Percentiles rank a stretch among this genome's conserved stretches.
Evolutionary conservation across 2,888 invertebrate species (phyloP).

Genomic region (Orchesella flavescens): DNA sequence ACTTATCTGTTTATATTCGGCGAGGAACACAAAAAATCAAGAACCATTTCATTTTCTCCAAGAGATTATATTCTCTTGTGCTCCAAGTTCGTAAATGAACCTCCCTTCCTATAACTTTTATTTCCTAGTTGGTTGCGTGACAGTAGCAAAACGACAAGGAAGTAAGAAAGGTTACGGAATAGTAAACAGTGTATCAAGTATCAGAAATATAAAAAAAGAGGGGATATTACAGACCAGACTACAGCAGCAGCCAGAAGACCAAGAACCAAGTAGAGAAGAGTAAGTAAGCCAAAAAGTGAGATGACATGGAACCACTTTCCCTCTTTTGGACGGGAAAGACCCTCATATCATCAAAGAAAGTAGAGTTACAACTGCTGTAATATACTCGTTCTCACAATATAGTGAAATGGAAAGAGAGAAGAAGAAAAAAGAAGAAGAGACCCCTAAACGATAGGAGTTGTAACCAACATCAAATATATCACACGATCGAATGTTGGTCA

Average conservation of each 20-base stretch:
- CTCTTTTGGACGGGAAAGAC: constrained; percentile 45
- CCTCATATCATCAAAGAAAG: constrained; percentile 54
- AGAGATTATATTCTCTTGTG: constrained; percentile 5
- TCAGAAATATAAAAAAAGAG: constrained; percentile 51
- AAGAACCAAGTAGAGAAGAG: constrained; percentile 28
- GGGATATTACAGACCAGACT: constrained; percentile 49
- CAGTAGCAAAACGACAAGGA: constrained; percentile 50
- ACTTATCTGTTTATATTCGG: constrained; percentile 51
- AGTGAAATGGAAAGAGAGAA: constrained; percentile 3
- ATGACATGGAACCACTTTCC: constrained; percentile 66
- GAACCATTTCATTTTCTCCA: constrained; percentile 50
- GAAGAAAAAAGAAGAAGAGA: constrained; percentile 23
- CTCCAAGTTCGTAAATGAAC: not conserved
- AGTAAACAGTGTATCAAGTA: constrained; percentile 63
- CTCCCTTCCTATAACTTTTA: constrained; percentile 48
- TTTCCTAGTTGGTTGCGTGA: constrained; percentile 44
- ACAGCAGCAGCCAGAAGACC: no score
- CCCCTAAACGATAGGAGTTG: constrained; percentile 34
- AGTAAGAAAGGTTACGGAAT: constrained; percentile 53
- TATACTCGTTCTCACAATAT: constrained; percentile 38
- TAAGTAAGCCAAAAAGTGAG: constrained; percentile 49
- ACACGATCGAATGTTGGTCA: constrained; percentile 71
- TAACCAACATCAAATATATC: constrained; percentile 70
- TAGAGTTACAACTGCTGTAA: constrained; percentile 36
- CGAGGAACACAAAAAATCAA: constrained; percentile 30